Percentiles rank a stretch among this genome's conserved stretches.
Conservation (phyloP, 2,113 vertebrate genomes). For the Microcebus lehilahytsara region DNA sequence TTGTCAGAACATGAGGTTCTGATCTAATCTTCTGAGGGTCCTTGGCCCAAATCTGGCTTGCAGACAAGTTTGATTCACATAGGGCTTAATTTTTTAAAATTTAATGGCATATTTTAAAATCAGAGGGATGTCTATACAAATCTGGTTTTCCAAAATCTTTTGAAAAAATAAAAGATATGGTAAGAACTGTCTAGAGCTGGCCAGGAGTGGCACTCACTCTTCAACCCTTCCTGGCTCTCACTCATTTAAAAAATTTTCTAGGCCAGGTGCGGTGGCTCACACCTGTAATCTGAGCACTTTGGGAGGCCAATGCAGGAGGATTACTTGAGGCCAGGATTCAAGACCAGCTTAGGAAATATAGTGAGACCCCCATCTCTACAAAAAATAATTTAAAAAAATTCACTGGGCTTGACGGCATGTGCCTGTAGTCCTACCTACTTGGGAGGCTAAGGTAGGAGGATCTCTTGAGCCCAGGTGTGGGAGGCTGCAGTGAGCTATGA, state of each 20-base stretch:
- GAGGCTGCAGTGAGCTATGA: too few relatives aligned
- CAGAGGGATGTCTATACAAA: not conserved
- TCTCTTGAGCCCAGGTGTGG: too few relatives aligned
- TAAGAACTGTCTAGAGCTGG: not conserved
- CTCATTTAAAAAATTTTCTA: not conserved
- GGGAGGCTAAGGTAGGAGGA: too few relatives aligned
- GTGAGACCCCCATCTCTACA: too few relatives aligned
- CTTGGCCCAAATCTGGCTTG: not conserved
- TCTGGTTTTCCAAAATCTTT: not conserved
- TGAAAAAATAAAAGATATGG: not conserved
- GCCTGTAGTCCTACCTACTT: too few relatives aligned
- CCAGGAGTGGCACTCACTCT: not conserved
- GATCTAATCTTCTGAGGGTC: not conserved
- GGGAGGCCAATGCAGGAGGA: too few relatives aligned
- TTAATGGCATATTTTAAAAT: conserved; percentile 14
- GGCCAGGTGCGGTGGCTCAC: too few relatives aligned
- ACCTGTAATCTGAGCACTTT: too few relatives aligned
- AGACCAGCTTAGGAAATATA: too few relatives aligned
- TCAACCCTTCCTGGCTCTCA: not conserved
- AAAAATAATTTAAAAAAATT: too few relatives aligned
- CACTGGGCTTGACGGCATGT: too few relatives aligned
- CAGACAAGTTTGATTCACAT: not conserved
- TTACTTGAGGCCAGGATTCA: too few relatives aligned
- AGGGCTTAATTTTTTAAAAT: not conserved
- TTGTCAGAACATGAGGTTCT: not conserved